Evolutionary conservation across 2,797 vertebrate genomes (phyloP).

Genomic region (Acanthurus leucopareius): DNA sequence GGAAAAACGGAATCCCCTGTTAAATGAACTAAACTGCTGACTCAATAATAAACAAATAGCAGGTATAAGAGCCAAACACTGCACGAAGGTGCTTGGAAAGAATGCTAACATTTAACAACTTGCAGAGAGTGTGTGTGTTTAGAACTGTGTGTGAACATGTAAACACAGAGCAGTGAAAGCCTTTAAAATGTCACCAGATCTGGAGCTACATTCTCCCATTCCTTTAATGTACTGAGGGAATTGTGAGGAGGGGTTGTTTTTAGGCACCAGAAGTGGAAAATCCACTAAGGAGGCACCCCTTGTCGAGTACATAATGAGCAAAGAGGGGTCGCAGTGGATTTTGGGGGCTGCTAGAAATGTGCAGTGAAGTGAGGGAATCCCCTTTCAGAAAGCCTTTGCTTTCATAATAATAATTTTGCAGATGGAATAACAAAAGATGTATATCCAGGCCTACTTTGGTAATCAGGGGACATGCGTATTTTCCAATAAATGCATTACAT

Average conservation of each 20-base stretch:
- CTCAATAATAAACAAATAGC: constrained; percentile 68
- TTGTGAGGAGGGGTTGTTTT: constrained; percentile 62
- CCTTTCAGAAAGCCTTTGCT: constrained; percentile 44
- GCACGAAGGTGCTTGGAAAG: constrained; percentile 71
- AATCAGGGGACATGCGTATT: constrained; percentile 17
- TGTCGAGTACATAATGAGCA: constrained; percentile 61
- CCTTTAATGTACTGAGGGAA: constrained; percentile 46
- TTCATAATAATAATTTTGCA: constrained; percentile 27
- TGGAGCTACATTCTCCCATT: constrained; percentile 63
- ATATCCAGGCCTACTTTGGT: constrained; percentile 25
- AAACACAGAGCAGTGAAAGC: constrained; percentile 59
- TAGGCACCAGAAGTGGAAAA: constrained; percentile 76
- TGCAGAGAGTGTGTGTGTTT: constrained; percentile 30
- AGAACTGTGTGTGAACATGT: constrained; percentile 46
- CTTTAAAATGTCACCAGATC: constrained; percentile 70
- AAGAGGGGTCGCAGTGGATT: constrained; percentile 58
- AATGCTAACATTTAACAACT: constrained; percentile 69
- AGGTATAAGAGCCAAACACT: constrained; percentile 64
- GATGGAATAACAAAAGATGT: constrained; percentile 29
- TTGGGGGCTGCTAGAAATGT: constrained; percentile 54
- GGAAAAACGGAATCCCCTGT: constrained; percentile 68
- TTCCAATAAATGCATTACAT: not conserved
- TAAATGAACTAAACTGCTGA: constrained; percentile 67
- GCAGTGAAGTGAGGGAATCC: constrained; percentile 53
- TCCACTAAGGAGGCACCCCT: constrained; percentile 71